phyloP scores from a whole-genome alignment of 2,888 invertebrate species.

The Matsumyia berberina region DNA sequence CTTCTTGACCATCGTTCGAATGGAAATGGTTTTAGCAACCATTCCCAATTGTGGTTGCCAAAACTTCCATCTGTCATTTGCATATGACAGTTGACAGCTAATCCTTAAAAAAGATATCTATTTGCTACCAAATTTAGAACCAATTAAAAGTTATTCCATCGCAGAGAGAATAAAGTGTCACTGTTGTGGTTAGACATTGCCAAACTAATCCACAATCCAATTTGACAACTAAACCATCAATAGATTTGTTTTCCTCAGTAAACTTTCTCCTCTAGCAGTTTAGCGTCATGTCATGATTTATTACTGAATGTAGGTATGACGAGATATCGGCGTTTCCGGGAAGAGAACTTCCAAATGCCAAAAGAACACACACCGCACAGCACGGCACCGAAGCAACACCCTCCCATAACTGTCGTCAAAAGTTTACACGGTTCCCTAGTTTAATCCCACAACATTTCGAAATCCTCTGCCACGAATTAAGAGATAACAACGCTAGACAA shows the following conservation, averaged over 20 bases:
- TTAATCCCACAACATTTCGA: not conserved
- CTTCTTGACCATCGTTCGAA: too few species aligned
- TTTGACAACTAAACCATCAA: slow-evolving; percentile 61
- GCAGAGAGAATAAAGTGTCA: not conserved
- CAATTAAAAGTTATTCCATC: not conserved
- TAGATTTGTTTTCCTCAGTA: slow-evolving; percentile 44
- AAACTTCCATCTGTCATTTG: not conserved
- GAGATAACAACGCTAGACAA: slow-evolving; percentile 60
- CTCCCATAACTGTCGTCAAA: slow-evolving; percentile 5
- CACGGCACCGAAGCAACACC: not conserved
- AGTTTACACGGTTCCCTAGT: slow-evolving; percentile 23
- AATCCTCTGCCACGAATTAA: slow-evolving; percentile 49
- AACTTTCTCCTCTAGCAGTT: slow-evolving; percentile 50
- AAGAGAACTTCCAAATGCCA: slow-evolving; percentile 39
- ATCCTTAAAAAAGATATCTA: too few species aligned
- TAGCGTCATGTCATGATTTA: slow-evolving; percentile 61
- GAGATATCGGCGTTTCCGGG: slow-evolving; percentile 41
- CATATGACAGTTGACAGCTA: not conserved
- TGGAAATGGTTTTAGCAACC: too few species aligned
- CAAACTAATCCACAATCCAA: slow-evolving; percentile 43
- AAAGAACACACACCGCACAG: slow-evolving; percentile 35
- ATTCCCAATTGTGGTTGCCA: not conserved
- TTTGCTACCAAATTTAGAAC: too few species aligned
- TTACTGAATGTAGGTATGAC: slow-evolving; percentile 53
- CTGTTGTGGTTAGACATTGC: not conserved